Evolutionary conservation across 2,113 vertebrate species (phyloP), one percentile per base, ranked within the genome.

Genomic region (Cnemophilus loriae): DNA sequence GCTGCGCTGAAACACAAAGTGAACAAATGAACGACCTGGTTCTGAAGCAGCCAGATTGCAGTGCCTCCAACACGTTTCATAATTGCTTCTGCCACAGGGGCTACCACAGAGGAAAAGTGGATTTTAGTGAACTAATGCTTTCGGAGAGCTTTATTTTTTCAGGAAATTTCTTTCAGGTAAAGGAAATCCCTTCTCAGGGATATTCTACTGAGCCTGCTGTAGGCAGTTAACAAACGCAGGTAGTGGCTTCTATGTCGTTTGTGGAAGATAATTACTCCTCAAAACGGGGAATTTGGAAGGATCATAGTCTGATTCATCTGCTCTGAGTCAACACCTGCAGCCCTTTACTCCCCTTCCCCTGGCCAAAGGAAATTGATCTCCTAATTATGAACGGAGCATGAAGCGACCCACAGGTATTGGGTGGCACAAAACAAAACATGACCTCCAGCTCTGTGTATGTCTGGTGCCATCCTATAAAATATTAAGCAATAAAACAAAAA

Each of bases 381-480:
- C 9, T 49, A 35, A 47, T 32, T 47, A 69, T 21, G 28, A 80
- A 53, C 26, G 1, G 5, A 70, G 10, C 30, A 71, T 2, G 33
- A 84, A 69, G 33, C 0, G 0, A 6, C 21, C 27, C 55, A 35
- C 35, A 67, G 17, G 12, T 49, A 8, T 16, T 6, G 33, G 10
- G 19, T 20, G 35, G 6, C 47, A 74, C 24, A 82, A 71, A 91
- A 30, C 6, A 39, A 27, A 91, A 35, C 3, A 22, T 3, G 11
- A 46, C 9, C 41, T 84, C 46, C 63, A 92, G 20, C 41, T 6
- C 49, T 49, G 17, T 19, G 18, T 13, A 2, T 0, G 0, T 7
- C 24, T 39, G 13, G 15, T 7, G 9, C 42, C 44, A 50, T 35
- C 19, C 30, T 59, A 10, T 32, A n/a, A 84, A 87, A 78, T 21